Evolutionary conservation across 1,140 invertebrate genomes (phyloP).

Genomic region (Mycetomoellerius zeteki): DNA sequence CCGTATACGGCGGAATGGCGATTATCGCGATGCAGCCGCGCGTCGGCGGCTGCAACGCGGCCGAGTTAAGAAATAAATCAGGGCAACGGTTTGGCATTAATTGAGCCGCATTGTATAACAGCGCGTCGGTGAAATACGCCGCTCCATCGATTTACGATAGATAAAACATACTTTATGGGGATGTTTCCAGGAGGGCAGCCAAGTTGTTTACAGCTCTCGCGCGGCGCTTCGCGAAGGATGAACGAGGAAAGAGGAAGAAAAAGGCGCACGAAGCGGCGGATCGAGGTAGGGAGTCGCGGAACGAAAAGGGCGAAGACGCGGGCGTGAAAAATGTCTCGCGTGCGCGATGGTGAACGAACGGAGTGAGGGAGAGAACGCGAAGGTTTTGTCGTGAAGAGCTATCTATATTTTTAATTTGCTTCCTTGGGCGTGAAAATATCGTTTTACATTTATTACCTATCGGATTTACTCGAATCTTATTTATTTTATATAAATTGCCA

Average conservation of each 20-base stretch:
- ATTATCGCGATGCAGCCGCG: slow-evolving; percentile 74
- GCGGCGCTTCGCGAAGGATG: slow-evolving; percentile 58
- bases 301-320: slow-evolving; percentile 11
- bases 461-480: neutral
- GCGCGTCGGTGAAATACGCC: slow-evolving; percentile 83
- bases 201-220: slow-evolving; percentile 82
- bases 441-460: neutral
- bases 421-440: neutral
- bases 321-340: slow-evolving; percentile 49
- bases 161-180: slow-evolving; percentile 87
- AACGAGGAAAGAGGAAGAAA: slow-evolving; percentile 17
- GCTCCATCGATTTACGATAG: slow-evolving; percentile 86
- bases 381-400: neutral
- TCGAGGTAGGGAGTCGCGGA: slow-evolving; percentile 16
- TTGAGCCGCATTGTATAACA: slow-evolving; percentile 86
- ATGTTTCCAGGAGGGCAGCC: slow-evolving; percentile 81
- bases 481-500: neutral
- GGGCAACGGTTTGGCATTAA: slow-evolving; percentile 85
- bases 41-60: slow-evolving; percentile 42
- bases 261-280: neutral
- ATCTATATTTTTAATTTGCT: slow-evolving; percentile 31
- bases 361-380: neutral
- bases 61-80: slow-evolving; percentile 85
- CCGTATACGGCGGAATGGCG: slow-evolving; percentile 74
- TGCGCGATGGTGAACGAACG: slow-evolving; percentile 46